phyloP scores from a whole-genome alignment of 2,113 vertebrate genomes.

The Poeciliopsis turrubarensis region DNA sequence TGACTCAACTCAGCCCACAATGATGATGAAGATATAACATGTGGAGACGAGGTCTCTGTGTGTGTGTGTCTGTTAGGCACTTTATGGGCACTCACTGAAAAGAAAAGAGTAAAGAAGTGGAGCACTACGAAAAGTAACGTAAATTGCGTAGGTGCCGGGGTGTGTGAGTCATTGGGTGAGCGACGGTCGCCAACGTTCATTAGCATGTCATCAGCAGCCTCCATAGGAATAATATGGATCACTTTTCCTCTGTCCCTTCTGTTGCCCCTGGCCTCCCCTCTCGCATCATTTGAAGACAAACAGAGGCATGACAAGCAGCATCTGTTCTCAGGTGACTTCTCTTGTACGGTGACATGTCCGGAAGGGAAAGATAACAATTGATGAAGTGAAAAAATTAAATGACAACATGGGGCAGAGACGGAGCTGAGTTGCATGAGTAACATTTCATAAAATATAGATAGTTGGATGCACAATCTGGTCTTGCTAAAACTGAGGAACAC shows the following conservation, averaged over 20 bases:
- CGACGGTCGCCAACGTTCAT: constrained; percentile 78
- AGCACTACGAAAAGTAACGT: constrained; percentile 52
- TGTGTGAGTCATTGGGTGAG: constrained; percentile 64
- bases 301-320: constrained; percentile 47
- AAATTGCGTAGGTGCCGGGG: constrained; percentile 59
- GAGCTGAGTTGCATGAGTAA: constrained; percentile 2
- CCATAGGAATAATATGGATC: constrained; percentile 76
- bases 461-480: neutral
- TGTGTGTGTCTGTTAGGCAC: neutral
- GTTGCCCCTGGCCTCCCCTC: neutral
- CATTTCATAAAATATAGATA: neutral
- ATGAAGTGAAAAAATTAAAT: constrained; percentile 63
- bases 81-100: constrained; percentile 21
- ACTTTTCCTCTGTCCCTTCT: constrained; percentile 44
- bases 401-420: constrained; percentile 26
- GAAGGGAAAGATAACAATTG: constrained; percentile 57
- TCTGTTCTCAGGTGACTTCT: constrained; percentile 61
- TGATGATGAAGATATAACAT: constrained; percentile 72
- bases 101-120: constrained; percentile 32
- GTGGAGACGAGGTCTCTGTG: constrained; percentile 47
- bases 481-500: constrained; percentile 53
- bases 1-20: constrained; percentile 67
- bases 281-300: constrained; percentile 52
- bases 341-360: constrained; percentile 53
- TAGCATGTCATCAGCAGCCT: constrained; percentile 81